These are phyloP conservation scores for Temnopleurus reevesii DNA, from an alignment of 53 echinoderm and acorn worm species.

Conservation along the genomic window DNA sequence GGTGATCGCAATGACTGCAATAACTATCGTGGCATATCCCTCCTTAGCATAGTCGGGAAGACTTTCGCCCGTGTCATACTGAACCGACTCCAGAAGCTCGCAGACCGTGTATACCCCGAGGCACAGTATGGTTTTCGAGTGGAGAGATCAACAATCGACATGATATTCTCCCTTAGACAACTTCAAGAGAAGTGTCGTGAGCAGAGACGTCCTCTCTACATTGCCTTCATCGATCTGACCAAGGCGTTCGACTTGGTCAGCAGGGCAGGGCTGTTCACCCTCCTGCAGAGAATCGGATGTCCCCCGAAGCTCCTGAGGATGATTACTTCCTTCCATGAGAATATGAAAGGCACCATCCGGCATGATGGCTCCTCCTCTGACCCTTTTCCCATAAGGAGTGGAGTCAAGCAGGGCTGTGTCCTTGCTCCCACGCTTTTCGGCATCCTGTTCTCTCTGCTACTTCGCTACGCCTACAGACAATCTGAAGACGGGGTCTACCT, in stretches of 20 bases:
- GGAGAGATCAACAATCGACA: conserved; percentile 61
- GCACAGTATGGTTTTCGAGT: conserved; percentile 66
- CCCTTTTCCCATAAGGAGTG: background rate
- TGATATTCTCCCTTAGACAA: conserved; percentile 63
- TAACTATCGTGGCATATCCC: conserved; percentile 1
- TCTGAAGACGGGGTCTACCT: conserved; percentile 18
- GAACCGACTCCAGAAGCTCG: conserved; percentile 46
- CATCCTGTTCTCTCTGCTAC: background rate
- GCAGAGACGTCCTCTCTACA: conserved; percentile 41
- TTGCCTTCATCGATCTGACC: conserved; percentile 60
- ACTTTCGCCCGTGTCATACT: background rate
- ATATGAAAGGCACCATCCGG: conserved; percentile 46
- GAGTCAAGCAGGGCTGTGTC: conserved; percentile 49
- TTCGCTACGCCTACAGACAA: background rate
- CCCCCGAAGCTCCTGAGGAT: conserved; percentile 54
- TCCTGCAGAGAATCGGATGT: conserved; percentile 55
- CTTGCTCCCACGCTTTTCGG: conserved; percentile 55
- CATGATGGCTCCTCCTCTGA: conserved; percentile 33
- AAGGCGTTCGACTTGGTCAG: conserved; percentile 59
- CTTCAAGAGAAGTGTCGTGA: conserved; percentile 58
- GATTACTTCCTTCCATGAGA: conserved; percentile 49
- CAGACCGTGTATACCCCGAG: conserved; percentile 54
- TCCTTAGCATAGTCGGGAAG: background rate
- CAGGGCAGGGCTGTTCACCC: conserved; percentile 53
- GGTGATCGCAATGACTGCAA: background rate